Percentiles rank a stretch among this genome's conserved stretches.
These are phyloP conservation scores for Paguma larvata DNA, from an alignment of 2,797 vertebrate species.

Conservation along the genomic window DNA sequence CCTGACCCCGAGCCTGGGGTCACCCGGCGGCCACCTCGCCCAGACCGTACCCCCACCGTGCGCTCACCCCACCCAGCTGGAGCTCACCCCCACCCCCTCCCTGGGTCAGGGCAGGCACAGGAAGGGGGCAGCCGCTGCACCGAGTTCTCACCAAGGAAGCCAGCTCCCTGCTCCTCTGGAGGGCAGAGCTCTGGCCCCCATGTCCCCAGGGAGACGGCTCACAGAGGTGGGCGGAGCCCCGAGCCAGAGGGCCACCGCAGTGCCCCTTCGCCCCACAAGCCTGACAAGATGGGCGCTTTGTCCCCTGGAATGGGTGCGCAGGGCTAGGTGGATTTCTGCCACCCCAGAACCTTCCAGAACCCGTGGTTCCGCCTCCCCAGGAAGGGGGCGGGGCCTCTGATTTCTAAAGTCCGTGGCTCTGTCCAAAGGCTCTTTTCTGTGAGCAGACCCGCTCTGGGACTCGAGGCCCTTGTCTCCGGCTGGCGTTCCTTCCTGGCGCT, in stretches of 20 bases:
- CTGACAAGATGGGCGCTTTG: neutral
- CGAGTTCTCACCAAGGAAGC: neutral
- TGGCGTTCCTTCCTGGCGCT: no score
- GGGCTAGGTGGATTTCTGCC: rapidly evolving
- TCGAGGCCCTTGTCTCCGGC: neutral
- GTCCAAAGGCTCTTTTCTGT: neutral
- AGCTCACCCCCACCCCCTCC: neutral
- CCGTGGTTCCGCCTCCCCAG: rapidly evolving
- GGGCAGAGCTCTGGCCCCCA: neutral
- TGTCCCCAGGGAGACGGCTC: neutral
- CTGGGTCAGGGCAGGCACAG: neutral
- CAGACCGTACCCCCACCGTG: neutral
- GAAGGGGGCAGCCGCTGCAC: rapidly evolving
- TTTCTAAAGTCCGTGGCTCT: neutral
- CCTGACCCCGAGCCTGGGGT: neutral
- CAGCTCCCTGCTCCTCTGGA: neutral
- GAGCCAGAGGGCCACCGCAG: neutral
- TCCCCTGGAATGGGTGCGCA: neutral
- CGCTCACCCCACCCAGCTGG: rapidly evolving
- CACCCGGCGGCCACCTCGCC: rapidly evolving
- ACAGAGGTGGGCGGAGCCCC: neutral
- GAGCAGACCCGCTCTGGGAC: no score
- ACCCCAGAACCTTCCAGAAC: neutral
- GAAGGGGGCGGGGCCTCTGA: neutral
- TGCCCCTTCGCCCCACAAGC: neutral